A percentile compares a stretch with the other conserved stretches of the same genome.
Evolutionary conservation across 1,140 invertebrate species (phyloP).

Genomic region (Cepaea nemoralis): DNA sequence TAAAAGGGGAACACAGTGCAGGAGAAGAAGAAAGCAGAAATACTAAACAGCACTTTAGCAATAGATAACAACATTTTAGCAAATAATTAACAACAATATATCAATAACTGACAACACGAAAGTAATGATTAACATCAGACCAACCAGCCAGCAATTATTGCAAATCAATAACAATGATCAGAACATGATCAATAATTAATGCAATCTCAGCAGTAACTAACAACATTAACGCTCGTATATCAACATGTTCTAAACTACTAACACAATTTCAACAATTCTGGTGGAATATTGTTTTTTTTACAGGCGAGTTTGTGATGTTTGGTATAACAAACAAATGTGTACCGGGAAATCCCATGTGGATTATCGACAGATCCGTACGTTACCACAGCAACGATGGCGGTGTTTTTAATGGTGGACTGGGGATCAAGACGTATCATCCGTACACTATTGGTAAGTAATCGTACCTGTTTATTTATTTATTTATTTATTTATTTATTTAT

Average conservation of each 20-base stretch:
- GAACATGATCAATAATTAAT: not conserved
- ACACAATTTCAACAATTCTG: no score
- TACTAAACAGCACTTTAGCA: no score
- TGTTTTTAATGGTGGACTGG: conserved; percentile 45
- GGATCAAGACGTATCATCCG: conserved; percentile 44
- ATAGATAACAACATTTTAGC: no score
- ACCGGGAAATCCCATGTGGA: conserved; percentile 44
- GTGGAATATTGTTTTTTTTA: not conserved
- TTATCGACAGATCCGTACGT: conserved; percentile 46
- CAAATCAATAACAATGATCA: no score
- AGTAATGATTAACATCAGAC: no score
- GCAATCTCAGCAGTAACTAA: not conserved
- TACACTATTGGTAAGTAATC: conserved; percentile 41
- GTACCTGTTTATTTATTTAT: no score
- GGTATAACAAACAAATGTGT: conserved; percentile 46
- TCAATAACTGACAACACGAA: no score
- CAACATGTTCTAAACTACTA: not conserved
- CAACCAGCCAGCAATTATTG: no score
- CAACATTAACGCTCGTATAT: not conserved
- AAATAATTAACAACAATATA: no score
- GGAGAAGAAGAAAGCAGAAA: no score
- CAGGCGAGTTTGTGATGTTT: conserved; percentile 46
- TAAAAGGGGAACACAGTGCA: no score
- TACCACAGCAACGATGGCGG: conserved; percentile 53
- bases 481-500: no score